Conservation (phyloP, 2,113 vertebrate genomes). For the Dipodomys spectabilis region DNA sequence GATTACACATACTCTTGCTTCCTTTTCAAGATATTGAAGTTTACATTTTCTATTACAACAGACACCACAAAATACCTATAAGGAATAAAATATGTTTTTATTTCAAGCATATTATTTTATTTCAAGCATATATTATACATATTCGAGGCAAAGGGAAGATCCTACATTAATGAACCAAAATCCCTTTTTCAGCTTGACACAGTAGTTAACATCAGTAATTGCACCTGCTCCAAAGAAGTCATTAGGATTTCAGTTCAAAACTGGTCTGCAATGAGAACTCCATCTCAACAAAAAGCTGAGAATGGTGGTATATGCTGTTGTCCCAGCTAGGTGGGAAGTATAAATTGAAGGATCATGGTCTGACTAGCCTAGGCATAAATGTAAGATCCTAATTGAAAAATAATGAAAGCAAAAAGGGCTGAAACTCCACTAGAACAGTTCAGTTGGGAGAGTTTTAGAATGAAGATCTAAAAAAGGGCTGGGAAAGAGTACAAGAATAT, state of each 20-base stretch:
- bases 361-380: too few relatives aligned
- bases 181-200: background rate
- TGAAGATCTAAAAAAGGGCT: constrained; percentile 22
- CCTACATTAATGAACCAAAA: constrained; percentile 33
- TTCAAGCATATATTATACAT: constrained; percentile 35
- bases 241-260: too few relatives aligned
- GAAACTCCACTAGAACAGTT: too few relatives aligned
- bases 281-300: too few relatives aligned
- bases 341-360: too few relatives aligned
- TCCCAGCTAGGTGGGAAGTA: too few relatives aligned
- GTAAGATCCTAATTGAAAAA: too few relatives aligned
- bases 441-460: too few relatives aligned
- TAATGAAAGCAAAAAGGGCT: constrained; percentile 27
- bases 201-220: too few relatives aligned
- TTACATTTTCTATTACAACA: constrained; percentile 96
- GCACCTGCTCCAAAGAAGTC: too few relatives aligned
- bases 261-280: too few relatives aligned
- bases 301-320: too few relatives aligned
- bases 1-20: constrained; percentile 95
- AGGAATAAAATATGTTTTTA: constrained; percentile 65
- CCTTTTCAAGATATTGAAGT: constrained; percentile 96
- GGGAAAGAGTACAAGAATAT: background rate
- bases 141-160: background rate
- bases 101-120: constrained; percentile 57
- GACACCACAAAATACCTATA: constrained; percentile 94